A percentile compares a stretch with the other conserved stretches of the same genome.
Conservation (phyloP, 2,888 invertebrate genomes). For the Plebejus anna region DNA sequence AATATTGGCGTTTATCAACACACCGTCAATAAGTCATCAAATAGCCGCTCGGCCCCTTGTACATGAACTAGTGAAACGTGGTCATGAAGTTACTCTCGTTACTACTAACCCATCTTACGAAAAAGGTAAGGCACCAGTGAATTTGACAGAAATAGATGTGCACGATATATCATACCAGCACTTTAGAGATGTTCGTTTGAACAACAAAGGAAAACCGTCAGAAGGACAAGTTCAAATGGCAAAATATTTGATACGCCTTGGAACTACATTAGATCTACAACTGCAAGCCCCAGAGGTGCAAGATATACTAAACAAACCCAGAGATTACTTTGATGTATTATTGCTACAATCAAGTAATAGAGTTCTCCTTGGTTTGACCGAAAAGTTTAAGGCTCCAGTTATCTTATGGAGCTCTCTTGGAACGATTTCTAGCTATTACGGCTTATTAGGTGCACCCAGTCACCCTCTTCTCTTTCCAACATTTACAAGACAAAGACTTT, state of each 20-base stretch:
- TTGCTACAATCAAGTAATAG: constrained; percentile 39
- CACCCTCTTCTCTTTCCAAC: constrained; percentile 40
- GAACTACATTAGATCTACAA: constrained; percentile 37
- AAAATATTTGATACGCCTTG: neutral
- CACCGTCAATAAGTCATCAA: constrained; percentile 53
- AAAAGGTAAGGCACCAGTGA: constrained; percentile 39
- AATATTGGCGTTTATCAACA: constrained; percentile 46
- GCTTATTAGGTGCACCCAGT: constrained; percentile 38
- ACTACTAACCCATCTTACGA: constrained; percentile 50
- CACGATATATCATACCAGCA: constrained; percentile 44
- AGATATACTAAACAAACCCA: constrained; percentile 39
- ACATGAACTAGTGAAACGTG: constrained; percentile 50
- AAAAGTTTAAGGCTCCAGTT: constrained; percentile 40
- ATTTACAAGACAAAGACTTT: constrained; percentile 36
- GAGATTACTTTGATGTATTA: constrained; percentile 40
- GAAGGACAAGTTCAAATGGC: neutral
- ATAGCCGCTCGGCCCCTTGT: constrained; percentile 50
- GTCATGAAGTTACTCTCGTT: constrained; percentile 55
- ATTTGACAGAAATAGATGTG: constrained; percentile 54
- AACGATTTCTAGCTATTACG: constrained; percentile 28
- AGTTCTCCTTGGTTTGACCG: constrained; percentile 35
- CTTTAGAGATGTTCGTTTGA: constrained; percentile 32
- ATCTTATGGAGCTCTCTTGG: constrained; percentile 42
- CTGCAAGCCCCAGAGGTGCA: constrained; percentile 40
- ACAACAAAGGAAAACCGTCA: constrained; percentile 25